Evolutionary conservation across 2,113 vertebrate species (phyloP).

Genomic region (Neodon shergylaensis): DNA sequence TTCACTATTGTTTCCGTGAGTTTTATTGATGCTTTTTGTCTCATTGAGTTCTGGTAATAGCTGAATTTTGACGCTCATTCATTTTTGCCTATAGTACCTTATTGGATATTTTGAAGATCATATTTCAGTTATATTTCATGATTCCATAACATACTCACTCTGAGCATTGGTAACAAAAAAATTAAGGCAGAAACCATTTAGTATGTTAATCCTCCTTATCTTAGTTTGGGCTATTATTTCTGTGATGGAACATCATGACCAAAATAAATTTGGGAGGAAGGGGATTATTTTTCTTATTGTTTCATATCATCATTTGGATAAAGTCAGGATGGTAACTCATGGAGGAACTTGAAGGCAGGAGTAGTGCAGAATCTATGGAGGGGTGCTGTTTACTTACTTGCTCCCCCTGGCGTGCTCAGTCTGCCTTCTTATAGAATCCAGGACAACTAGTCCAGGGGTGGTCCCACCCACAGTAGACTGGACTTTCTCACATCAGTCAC

Average conservation of each 20-base stretch:
- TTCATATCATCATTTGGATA: not conserved
- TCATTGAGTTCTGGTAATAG: not conserved
- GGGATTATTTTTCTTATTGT: not conserved
- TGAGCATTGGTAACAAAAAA: not conserved
- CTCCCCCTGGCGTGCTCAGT: not conserved
- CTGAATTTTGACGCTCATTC: conserved; percentile 31
- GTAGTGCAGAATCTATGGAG: not conserved
- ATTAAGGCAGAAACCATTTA: not conserved
- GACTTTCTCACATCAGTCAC: not conserved
- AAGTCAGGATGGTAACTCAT: not conserved
- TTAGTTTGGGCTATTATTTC: not conserved
- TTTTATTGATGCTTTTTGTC: too few relatives aligned
- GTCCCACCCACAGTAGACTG: not conserved
- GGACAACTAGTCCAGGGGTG: too few relatives aligned
- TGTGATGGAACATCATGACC: not conserved
- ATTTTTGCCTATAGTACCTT: not conserved
- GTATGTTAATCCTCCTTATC: not conserved
- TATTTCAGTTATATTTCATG: not conserved
- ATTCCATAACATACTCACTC: not conserved
- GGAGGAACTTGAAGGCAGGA: not conserved
- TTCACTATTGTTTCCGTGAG: too few relatives aligned
- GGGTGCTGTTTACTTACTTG: not conserved
- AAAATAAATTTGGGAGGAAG: not conserved
- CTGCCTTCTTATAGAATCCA: not conserved
- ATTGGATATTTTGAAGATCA: not conserved